Base-by-base conservation (phyloP, 2,113 vertebrate species). In the Cebidichthys violaceus region DNA sequence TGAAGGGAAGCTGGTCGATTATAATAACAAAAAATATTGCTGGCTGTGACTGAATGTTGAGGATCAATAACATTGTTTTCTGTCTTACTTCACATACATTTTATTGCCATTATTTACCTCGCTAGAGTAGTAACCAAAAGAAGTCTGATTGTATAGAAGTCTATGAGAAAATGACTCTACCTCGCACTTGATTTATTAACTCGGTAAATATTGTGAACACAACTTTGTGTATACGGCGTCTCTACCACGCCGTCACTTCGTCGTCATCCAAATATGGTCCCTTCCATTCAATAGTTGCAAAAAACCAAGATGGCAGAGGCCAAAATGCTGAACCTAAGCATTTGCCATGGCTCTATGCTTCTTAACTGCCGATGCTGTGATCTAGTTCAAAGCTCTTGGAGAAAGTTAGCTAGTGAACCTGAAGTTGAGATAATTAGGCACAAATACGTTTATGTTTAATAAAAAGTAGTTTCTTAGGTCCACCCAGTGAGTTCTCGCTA, bases 51-150 rank as follows among this genome's bases (percentile, higher is more conserved):
- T 29, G 17, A 22, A 45, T 59, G 9, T 6, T 54, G 9, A 5
- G 17, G 33, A 41, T 83, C 66, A 62, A 68, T 75, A 39, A 37
- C 20, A 15, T 68, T 31, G 59, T 20, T 41, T 55, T 18, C 15
- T 0, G 9, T 24, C 39, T 68, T 11, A 31, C 66, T 7, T 71
- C 10, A 10, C 10, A n/a, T 61, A n/a, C 22, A 45, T 47, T 62
- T 33, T 61, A 60, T 22, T 20, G 1, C 20, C 18, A 0, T 47
- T n/a, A n/a, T 33, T 47, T 15, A 22, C 11, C 54, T 24, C n/a
- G n/a, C n/a, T 4, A 27, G 54, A 24, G 54, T 50, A 33, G 22
- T 24, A 4, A 54, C 50, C 50, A 54, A 20, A 22, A 50, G 47
- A 22, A 22, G 50, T 52, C 8, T 52, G 50, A n/a, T 54, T 54